Evolutionary conservation across 2,797 vertebrate genomes (phyloP).

Genomic region (Pempheris klunzingeri): DNA sequence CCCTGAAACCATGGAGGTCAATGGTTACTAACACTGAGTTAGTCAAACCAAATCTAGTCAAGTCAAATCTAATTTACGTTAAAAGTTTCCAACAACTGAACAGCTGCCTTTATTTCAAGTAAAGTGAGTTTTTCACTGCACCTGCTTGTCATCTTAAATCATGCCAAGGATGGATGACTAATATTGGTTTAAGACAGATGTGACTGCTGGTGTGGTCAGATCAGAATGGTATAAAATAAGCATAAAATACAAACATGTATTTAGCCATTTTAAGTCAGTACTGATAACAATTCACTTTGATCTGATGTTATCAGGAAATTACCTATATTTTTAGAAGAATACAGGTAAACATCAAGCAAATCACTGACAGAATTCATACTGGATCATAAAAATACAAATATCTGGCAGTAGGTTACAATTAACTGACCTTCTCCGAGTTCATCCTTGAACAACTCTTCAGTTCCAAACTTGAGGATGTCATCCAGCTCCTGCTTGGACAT

Average conservation of each 20-base stretch:
- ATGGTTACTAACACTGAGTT: no score
- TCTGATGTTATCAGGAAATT: neutral
- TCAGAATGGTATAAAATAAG: neutral
- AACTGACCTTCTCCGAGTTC: conserved; percentile 90
- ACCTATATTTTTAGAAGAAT: neutral
- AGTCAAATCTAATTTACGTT: neutral
- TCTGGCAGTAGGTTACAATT: neutral
- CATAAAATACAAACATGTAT: neutral
- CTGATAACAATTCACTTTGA: neutral
- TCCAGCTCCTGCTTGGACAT: conserved; percentile 99
- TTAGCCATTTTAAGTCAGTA: no score
- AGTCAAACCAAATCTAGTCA: no score
- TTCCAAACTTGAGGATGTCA: conserved; percentile 98
- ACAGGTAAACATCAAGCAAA: neutral
- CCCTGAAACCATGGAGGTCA: conserved; percentile 82
- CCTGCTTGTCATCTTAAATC: no score
- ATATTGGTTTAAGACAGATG: no score
- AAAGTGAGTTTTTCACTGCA: no score
- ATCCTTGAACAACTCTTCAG: conserved; percentile 97
- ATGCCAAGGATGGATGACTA: no score
- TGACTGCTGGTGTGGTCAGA: no score
- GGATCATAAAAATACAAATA: neutral
- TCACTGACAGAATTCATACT: neutral
- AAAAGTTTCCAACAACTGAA: neutral
- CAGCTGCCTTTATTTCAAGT: neutral